phyloP scores from a whole-genome alignment of 1,140 invertebrate species.

The Caenorhabditis remanei region DNA sequence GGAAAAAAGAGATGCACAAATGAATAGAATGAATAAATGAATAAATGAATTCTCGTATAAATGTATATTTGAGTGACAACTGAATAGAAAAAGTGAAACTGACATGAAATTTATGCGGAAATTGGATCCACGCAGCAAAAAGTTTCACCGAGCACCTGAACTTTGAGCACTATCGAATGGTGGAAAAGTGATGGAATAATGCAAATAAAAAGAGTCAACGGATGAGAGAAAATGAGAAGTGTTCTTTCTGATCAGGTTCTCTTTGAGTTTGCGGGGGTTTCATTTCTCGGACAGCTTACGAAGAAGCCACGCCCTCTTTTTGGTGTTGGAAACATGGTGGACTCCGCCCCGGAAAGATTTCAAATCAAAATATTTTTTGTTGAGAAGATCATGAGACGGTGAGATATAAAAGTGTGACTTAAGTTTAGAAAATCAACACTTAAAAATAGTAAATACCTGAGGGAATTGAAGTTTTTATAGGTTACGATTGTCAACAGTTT shows the following conservation, averaged over 20 bases:
- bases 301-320: background rate
- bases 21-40: constrained; percentile 29
- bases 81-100: constrained; percentile 26
- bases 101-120: constrained; percentile 29
- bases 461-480: too few species aligned
- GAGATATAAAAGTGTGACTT: too few species aligned
- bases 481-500: too few species aligned
- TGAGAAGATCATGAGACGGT: too few species aligned
- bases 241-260: background rate
- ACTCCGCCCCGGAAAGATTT: background rate
- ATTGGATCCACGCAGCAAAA: background rate
- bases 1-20: background rate
- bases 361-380: background rate
- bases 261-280: constrained; percentile 25
- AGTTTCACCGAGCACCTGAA: constrained; percentile 47
- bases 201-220: constrained; percentile 6
- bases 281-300: background rate
- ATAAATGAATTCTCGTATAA: background rate
- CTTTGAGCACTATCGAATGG: constrained; percentile 40
- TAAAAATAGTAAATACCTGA: too few species aligned
- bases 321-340: too few species aligned
- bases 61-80: constrained; percentile 30
- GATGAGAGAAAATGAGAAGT: background rate
- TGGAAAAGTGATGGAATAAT: constrained; percentile 32
- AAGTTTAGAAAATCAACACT: too few species aligned